Conservation (phyloP, 2,888 invertebrate genomes). For the Leptarthrus brevirostris region DNA sequence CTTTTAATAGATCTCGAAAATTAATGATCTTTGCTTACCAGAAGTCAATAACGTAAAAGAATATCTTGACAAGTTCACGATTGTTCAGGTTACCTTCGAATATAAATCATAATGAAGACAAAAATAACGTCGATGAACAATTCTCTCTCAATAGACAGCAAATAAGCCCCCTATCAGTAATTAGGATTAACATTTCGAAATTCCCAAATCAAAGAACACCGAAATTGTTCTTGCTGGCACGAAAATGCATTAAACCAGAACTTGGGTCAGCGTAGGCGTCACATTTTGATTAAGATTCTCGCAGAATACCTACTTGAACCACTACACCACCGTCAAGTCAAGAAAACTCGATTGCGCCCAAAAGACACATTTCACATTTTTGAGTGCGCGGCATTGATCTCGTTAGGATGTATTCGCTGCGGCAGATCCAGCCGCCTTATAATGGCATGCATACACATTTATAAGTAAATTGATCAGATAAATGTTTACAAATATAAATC, state of each 20-base stretch:
- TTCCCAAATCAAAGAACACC: conserved; percentile 43
- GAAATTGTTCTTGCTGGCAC: conserved; percentile 32
- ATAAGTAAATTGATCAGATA: conserved; percentile 57
- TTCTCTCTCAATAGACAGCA: background rate
- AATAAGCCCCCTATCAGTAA: conserved; percentile 40
- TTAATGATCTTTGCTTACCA: no score
- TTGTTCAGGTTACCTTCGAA: no score
- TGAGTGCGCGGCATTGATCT: conserved; percentile 32
- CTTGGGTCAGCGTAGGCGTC: conserved; percentile 47
- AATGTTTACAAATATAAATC: conserved; percentile 56
- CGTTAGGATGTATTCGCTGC: conserved; percentile 40
- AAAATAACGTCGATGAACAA: conserved; percentile 3
- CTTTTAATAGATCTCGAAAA: no score
- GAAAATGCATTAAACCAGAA: conserved; percentile 45
- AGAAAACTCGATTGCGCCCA: conserved; percentile 10
- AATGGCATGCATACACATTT: conserved; percentile 55
- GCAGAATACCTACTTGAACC: conserved; percentile 23
- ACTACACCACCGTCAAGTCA: background rate
- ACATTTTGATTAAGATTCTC: conserved; percentile 48
- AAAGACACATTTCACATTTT: conserved; percentile 45
- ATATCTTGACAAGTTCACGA: no score
- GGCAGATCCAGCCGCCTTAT: conserved; percentile 18
- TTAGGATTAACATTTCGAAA: conserved; percentile 47
- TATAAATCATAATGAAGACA: no score
- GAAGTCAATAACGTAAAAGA: no score